Conservation (phyloP, 1,140 invertebrate species). For the Drosophila sulfurigaster region DNA sequence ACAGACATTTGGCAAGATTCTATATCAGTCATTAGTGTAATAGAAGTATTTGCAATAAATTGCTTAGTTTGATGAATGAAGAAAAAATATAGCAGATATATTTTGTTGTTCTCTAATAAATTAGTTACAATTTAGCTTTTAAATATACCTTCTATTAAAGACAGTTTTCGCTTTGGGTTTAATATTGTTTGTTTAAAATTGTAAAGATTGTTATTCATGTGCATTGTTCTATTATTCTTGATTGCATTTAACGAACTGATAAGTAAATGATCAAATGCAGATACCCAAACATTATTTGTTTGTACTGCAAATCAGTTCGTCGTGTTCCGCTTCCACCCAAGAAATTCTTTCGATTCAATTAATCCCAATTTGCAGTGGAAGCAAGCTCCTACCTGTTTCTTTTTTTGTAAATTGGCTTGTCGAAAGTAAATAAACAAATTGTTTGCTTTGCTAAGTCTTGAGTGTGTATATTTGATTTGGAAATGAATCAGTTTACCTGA, state of each 20-base stretch:
- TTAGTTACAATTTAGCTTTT: no score
- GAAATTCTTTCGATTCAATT: not conserved
- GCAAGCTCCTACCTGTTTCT: not conserved
- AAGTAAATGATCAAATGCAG: not conserved
- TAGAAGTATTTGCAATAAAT: not conserved
- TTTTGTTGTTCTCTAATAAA: no score
- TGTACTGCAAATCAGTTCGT: not conserved
- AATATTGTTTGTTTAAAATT: no score
- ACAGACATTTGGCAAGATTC: not conserved
- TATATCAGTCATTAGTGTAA: not conserved
- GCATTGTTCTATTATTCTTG: no score
- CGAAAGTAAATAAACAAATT: conserved; percentile 29
- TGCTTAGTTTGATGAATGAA: no score
- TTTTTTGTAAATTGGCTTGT: not conserved
- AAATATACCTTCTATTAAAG: no score
- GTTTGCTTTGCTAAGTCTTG: conserved; percentile 27
- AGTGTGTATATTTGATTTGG: conserved; percentile 24
- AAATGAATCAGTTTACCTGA: conserved; percentile 63
- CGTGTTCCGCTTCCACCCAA: not conserved
- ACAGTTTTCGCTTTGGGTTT: no score
- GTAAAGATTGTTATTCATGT: no score
- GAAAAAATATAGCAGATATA: no score
- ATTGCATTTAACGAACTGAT: not conserved
- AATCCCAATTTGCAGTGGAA: not conserved
- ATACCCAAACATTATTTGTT: not conserved